Evolutionary conservation across 2,797 vertebrate genomes (phyloP).

Genomic region (Triplophysa bombifrons): DNA sequence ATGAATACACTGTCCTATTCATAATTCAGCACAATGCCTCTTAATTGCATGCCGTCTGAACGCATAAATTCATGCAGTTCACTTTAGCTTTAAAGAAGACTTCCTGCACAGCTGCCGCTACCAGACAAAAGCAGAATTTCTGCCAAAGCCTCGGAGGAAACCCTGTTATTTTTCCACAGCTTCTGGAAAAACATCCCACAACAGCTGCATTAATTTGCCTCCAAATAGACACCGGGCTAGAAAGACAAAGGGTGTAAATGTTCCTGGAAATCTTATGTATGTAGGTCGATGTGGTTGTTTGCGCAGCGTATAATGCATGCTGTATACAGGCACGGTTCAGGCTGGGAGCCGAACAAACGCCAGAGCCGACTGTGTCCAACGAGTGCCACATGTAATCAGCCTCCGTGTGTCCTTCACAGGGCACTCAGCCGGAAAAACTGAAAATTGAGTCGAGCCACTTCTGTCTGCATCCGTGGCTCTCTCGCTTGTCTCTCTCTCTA

Average conservation of each 20-base stretch:
- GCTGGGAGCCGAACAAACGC: constrained; percentile 20
- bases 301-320: not conserved
- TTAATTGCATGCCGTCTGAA: constrained; percentile 34
- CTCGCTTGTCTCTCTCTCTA: not conserved
- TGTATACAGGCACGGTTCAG: not conserved
- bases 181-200: constrained; percentile 21
- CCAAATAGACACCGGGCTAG: not conserved
- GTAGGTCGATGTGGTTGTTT: not conserved
- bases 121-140: constrained; percentile 1
- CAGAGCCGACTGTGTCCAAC: constrained; percentile 17
- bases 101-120: constrained; percentile 49
- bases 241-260: constrained; percentile 2
- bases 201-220: constrained; percentile 38
- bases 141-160: constrained; percentile 4
- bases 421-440: constrained; percentile 26
- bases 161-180: constrained; percentile 2
- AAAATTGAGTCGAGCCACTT: constrained; percentile 35
- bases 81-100: constrained; percentile 26
- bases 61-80: constrained; percentile 8
- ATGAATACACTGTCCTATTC: constrained; percentile 26
- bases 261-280: not conserved
- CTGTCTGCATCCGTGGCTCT: constrained; percentile 15
- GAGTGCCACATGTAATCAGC: constrained; percentile 46
- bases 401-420: constrained; percentile 35
- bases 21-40: constrained; percentile 30